These are phyloP conservation scores for Bombus superbus DNA, from an alignment of 1,140 invertebrate genomes.

Conservation along the genomic window DNA sequence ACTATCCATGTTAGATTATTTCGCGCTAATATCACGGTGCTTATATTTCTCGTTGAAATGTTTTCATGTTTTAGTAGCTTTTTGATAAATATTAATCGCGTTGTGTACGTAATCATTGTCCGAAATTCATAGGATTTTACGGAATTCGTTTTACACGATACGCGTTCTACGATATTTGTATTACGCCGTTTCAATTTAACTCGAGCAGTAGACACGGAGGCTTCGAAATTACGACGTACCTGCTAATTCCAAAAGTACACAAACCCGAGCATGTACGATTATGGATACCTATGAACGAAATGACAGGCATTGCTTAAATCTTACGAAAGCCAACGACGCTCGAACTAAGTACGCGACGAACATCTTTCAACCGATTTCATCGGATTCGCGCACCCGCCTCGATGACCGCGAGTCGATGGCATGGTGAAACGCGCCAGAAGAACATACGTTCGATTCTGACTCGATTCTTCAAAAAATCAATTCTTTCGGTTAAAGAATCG, in stretches of 20 bases:
- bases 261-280: not conserved
- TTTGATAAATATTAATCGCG: not conserved
- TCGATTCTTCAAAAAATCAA: too few relatives aligned
- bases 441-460: not conserved
- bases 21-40: not conserved
- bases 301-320: not conserved
- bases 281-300: not conserved
- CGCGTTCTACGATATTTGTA: not conserved
- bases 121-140: not conserved
- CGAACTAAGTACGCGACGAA: not conserved
- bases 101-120: too few relatives aligned
- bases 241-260: not conserved
- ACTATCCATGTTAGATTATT: not conserved
- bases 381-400: constrained; percentile 39
- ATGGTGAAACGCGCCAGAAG: constrained; percentile 16
- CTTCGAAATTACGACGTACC: not conserved
- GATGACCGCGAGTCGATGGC: constrained; percentile 26
- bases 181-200: too few relatives aligned
- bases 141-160: too few relatives aligned
- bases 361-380: constrained; percentile 29
- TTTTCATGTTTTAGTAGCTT: not conserved
- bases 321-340: not conserved
- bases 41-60: not conserved
- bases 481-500: too few relatives aligned
- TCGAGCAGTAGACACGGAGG: rapidly evolving